These are phyloP conservation scores for Colinus virginianus DNA, from an alignment of 2,113 vertebrate species.

Conservation along the genomic window DNA sequence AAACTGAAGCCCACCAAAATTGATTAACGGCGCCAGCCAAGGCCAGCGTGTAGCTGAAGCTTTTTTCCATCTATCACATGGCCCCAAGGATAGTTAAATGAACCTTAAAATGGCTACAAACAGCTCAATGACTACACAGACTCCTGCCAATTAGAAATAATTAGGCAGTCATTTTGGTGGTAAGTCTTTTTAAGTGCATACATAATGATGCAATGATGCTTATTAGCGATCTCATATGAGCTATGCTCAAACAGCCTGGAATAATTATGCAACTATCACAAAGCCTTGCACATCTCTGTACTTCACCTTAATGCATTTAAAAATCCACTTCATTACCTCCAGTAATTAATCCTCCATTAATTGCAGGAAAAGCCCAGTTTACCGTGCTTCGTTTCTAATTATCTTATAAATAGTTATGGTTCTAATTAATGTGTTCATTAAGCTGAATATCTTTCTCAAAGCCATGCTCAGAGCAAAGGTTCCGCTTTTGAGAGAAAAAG, in stretches of 20 bases:
- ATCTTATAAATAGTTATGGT: constrained; percentile 99
- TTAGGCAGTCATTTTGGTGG: constrained; percentile 99
- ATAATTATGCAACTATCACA: constrained; percentile 99
- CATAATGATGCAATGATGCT: constrained; percentile 99
- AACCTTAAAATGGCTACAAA: constrained; percentile 92
- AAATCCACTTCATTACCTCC: constrained; percentile 99
- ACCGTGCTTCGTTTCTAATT: constrained; percentile 99
- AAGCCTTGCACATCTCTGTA: constrained; percentile 98
- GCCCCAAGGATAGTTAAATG: constrained; percentile 93
- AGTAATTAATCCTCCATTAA: constrained; percentile 99
- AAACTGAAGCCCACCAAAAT: constrained; percentile 82
- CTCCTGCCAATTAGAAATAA: constrained; percentile 99
- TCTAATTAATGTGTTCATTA: constrained; percentile 99
- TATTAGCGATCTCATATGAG: constrained; percentile 93
- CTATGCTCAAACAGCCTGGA: constrained; percentile 94
- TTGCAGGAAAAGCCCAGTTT: constrained; percentile 99
- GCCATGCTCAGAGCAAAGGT: constrained; percentile 98
- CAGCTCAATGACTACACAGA: constrained; percentile 96
- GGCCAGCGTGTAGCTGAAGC: constrained; percentile 80
- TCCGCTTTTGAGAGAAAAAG: constrained; percentile 92
- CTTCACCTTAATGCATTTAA: constrained; percentile 99
- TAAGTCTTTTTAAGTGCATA: constrained; percentile 99
- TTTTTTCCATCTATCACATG: constrained; percentile 84
- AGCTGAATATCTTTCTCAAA: constrained; percentile 99
- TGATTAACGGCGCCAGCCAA: constrained; percentile 85